phyloP scores from a whole-genome alignment of 1,140 invertebrate species.

The Sarcophaga bullata region DNA sequence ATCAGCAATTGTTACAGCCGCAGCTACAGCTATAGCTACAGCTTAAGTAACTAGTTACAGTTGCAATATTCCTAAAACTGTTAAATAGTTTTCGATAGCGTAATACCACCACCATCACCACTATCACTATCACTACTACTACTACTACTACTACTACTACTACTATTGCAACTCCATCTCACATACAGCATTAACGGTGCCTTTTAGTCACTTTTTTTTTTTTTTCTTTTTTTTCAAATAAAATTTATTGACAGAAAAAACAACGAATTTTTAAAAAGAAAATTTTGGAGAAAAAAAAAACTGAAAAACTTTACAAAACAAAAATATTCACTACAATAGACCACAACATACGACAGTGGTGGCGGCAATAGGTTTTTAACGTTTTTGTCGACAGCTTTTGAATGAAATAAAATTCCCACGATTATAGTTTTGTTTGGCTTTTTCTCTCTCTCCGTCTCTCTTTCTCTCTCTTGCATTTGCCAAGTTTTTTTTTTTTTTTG shows the following conservation, averaged over 20 bases:
- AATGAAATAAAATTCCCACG: not conserved
- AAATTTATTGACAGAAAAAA: too few species aligned
- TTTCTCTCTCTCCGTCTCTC: too few species aligned
- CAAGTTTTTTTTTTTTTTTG: too few species aligned
- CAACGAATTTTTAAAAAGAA: too few species aligned
- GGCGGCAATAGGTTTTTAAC: not conserved
- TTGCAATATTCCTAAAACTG: not conserved
- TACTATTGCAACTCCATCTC: not conserved
- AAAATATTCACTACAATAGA: not conserved
- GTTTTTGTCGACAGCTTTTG: not conserved
- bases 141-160: not conserved
- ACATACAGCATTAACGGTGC: slow-evolving; percentile 2
- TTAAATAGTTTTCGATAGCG: slow-evolving; percentile 5
- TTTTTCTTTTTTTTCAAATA: too few species aligned
- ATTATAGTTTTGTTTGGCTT: not conserved
- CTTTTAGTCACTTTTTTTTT: slow-evolving; percentile 16
- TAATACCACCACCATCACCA: not conserved
- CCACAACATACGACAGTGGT: not conserved
- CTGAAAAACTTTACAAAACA: not conserved
- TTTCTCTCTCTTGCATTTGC: not conserved
- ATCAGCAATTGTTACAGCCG: too few species aligned
- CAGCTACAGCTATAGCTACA: not conserved
- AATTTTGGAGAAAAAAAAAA: not conserved
- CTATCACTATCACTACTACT: not conserved
- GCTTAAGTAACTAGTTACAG: not conserved